Evolutionary conservation across 92 coral and sea anemone genomes (phyloP).

Genomic region (Parazoanthus atlanticus): DNA sequence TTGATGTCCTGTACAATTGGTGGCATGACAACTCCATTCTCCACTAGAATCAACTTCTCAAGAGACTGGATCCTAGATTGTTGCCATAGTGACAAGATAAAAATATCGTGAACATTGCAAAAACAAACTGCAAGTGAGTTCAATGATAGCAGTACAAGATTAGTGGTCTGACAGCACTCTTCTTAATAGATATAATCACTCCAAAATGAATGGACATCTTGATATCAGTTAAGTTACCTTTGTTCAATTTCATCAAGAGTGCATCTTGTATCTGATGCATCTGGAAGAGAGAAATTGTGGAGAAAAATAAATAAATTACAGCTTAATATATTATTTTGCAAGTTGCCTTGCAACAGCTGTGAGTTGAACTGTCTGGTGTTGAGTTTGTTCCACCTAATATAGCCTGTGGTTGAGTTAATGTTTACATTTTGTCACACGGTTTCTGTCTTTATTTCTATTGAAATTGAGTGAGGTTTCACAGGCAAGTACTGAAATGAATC

Average conservation of each 20-base stretch:
- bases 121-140: not conserved
- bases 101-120: not conserved
- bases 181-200: not conserved
- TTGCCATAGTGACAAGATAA: not conserved
- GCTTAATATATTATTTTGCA: too few species aligned
- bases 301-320: too few species aligned
- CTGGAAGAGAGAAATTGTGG: conserved; percentile 12
- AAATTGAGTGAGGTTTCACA: too few species aligned
- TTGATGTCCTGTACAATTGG: conserved; percentile 77
- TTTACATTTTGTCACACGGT: too few species aligned
- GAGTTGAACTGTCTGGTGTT: too few species aligned
- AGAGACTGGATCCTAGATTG: conserved; percentile 67
- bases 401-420: too few species aligned
- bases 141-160: not conserved
- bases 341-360: too few species aligned
- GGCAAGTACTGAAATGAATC: too few species aligned
- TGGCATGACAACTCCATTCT: conserved; percentile 83
- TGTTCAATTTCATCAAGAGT: conserved; percentile 66
- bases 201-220: not conserved
- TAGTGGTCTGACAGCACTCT: not conserved
- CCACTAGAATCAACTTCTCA: conserved; percentile 69
- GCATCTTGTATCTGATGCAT: conserved; percentile 58
- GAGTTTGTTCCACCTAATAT: too few species aligned
- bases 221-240: conserved; percentile 44
- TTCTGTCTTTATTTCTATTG: too few species aligned